Base-by-base conservation (phyloP, 1,140 invertebrate species). In the Metaphire vulgaris region DNA sequence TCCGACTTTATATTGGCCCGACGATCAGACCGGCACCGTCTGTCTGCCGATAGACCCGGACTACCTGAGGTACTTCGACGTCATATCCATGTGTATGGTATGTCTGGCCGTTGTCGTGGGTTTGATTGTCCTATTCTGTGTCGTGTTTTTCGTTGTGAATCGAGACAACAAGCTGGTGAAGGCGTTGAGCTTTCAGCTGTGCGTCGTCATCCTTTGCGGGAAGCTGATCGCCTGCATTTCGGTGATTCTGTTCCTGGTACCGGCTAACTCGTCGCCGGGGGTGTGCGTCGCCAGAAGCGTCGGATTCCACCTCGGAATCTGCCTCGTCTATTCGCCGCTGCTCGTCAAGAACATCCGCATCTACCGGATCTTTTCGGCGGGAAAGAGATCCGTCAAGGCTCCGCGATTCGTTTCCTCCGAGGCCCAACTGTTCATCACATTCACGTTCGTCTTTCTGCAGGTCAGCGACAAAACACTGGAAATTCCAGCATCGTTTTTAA, bases 401-500 rank as follows among this genome's bases (percentile, higher is more conserved):
- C 93, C 94, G 1, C 92, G 90, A 21, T 92, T 95, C 83, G 96
- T 96, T 79, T 94, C 93, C n/a, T 26, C 74, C 6, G 32, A 41
- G 65, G 69, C 69, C 14, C 69, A 26, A 28, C 28, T 32, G 16
- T 14, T 70, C 14, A 14, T 32, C 14, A 26, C 69, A 26, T 21
- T 31, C 12, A 67, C 33, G 6, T 15, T 65, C 14, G n/a, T 65
- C 14, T 14, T 65, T 15, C 14, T 65, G 14, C 56, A 65, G 56
- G 56, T 65, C n/a, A n/a, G n/a, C n/a, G n/a, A n/a, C n/a, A n/a
- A n/a, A n/a, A n/a, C n/a, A n/a, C n/a, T n/a, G n/a, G n/a, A n/a
- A n/a, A n/a, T n/a, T n/a, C n/a, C n/a, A n/a, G n/a, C n/a, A n/a
- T n/a, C n/a, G n/a, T n/a, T n/a, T n/a, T n/a, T n/a, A n/a, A 65